Evolutionary conservation across 2,888 invertebrate species (phyloP).

Genomic region (Netelia melanura): DNA sequence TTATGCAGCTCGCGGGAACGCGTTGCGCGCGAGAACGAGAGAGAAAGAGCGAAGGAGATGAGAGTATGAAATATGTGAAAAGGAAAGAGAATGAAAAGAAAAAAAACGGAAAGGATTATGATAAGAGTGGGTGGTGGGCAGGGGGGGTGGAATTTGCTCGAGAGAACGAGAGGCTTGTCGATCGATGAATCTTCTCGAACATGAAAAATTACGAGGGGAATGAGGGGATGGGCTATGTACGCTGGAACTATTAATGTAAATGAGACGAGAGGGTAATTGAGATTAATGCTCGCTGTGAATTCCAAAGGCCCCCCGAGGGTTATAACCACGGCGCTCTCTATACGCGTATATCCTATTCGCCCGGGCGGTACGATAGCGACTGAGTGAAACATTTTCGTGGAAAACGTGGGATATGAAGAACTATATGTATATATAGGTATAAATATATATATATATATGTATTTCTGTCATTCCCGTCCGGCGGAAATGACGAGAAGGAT

Average conservation of each 20-base stretch:
- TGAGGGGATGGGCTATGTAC: neutral
- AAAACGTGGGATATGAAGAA: neutral
- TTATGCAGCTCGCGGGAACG: constrained; percentile 43
- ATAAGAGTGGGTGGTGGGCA: neutral
- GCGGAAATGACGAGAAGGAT: constrained; percentile 55
- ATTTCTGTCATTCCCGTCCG: constrained; percentile 6
- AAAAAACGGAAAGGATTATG: neutral
- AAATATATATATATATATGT: constrained; percentile 5
- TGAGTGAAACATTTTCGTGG: constrained; percentile 24
- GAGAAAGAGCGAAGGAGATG: neutral
- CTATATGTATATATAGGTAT: neutral
- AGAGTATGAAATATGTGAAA: neutral
- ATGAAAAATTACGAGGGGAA: neutral
- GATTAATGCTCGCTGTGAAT: constrained; percentile 45
- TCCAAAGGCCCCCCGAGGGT: constrained; percentile 20
- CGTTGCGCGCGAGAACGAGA: neutral
- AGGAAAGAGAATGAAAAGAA: neutral
- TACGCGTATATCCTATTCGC: neutral
- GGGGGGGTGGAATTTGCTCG: neutral
- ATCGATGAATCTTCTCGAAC: constrained; percentile 42
- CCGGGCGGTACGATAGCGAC: neutral
- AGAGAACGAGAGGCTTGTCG: constrained; percentile 16
- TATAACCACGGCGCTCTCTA: neutral
- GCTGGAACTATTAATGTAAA: constrained; percentile 32
- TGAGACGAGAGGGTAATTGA: constrained; percentile 46